These are phyloP conservation scores for Gorsachius goisagi DNA, from an alignment of 2,113 vertebrate genomes.

Conservation along the genomic window DNA sequence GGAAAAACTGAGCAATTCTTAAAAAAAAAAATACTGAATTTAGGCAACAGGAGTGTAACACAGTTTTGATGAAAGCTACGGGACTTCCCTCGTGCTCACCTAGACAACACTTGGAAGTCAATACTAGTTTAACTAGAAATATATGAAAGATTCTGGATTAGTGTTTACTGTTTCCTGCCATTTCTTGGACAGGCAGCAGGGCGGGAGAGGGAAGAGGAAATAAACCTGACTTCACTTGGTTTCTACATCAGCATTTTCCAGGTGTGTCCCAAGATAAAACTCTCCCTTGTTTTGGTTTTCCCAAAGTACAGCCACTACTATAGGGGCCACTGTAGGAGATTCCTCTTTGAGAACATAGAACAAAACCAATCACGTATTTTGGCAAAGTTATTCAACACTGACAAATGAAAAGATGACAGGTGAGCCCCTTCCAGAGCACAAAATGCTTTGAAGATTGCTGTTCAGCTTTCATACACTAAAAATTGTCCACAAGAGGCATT, in stretches of 20 bases:
- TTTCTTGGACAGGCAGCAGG: neutral
- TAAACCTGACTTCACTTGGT: neutral
- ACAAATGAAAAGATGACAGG: neutral
- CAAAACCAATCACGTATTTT: conserved; percentile 46
- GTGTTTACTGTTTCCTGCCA: conserved; percentile 22
- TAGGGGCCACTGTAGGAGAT: conserved; percentile 56
- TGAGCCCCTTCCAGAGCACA: conserved; percentile 23
- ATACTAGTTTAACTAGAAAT: conserved; percentile 7
- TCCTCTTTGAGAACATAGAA: conserved; percentile 44
- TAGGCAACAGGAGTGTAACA: neutral
- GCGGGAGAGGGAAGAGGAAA: neutral
- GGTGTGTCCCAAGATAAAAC: neutral
- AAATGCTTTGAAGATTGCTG: neutral
- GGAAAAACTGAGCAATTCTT: conserved; percentile 15
- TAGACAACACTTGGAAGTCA: neutral
- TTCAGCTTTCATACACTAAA: conserved; percentile 25
- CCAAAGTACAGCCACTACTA: conserved; percentile 55
- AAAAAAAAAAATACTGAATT: neutral
- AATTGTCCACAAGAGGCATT: conserved; percentile 46
- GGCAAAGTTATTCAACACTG: conserved; percentile 57
- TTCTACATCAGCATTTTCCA: neutral
- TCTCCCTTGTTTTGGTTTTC: conserved; percentile 43
- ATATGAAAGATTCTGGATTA: neutral
- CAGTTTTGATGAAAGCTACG: neutral
- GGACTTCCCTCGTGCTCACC: neutral